These are phyloP conservation scores for Pseudorectes ferrugineus DNA, from an alignment of 2,113 vertebrate genomes.

Conservation along the genomic window DNA sequence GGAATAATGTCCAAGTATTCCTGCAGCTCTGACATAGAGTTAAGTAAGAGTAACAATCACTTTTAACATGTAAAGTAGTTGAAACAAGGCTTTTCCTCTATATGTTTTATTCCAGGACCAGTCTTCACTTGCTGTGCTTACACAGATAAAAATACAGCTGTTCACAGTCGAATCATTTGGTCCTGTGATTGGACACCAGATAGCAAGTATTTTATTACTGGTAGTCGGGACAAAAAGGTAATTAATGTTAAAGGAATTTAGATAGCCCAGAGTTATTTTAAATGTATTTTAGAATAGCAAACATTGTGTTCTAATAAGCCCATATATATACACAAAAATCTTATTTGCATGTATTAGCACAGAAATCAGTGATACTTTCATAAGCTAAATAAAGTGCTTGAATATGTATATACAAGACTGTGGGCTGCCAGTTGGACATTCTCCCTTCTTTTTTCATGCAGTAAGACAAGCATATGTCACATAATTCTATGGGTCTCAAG, in stretches of 20 bases:
- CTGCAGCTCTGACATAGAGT: background rate
- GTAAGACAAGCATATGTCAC: background rate
- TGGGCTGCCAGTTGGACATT: background rate
- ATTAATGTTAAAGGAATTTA: background rate
- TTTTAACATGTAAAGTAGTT: background rate
- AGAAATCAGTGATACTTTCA: background rate
- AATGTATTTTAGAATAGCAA: background rate
- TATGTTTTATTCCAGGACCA: slow-evolving; percentile 72
- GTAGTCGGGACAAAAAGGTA: slow-evolving; percentile 97
- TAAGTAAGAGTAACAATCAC: background rate
- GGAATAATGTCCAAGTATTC: background rate
- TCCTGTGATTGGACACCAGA: slow-evolving; percentile 97
- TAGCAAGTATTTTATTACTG: slow-evolving; percentile 90
- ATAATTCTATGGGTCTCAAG: background rate
- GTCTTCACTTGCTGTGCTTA: slow-evolving; percentile 80
- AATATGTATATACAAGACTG: background rate
- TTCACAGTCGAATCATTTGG: slow-evolving; percentile 96
- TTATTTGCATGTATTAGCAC: background rate
- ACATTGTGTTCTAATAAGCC: background rate
- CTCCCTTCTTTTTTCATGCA: background rate
- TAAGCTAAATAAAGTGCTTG: background rate
- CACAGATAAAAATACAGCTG: slow-evolving; percentile 84
- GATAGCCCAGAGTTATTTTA: background rate
- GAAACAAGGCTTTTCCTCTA: background rate
- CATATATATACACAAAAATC: background rate